phyloP scores from a whole-genome alignment of 2,797 vertebrate species.

The Lemur catta region DNA sequence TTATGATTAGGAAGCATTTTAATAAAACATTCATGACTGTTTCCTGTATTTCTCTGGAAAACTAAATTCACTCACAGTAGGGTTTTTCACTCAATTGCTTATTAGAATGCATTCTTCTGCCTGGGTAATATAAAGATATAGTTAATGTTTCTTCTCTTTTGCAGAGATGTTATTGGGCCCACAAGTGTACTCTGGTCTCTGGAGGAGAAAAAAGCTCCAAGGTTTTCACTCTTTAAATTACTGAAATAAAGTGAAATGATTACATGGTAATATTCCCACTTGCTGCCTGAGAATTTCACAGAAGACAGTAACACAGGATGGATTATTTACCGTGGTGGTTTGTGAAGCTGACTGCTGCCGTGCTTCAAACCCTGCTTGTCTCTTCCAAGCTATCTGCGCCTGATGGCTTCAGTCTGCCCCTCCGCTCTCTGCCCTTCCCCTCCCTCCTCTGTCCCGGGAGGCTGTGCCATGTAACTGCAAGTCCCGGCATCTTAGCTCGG shows the following conservation, averaged over 20 bases:
- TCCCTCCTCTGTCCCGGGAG: not conserved
- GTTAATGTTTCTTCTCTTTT: conserved; percentile 78
- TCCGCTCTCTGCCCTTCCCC: not conserved
- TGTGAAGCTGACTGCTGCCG: not conserved
- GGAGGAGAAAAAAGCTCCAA: conserved; percentile 57
- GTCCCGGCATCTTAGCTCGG: not conserved
- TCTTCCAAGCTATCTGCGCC: not conserved
- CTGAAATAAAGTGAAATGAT: conserved; percentile 57
- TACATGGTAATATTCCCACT: not conserved
- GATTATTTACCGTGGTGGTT: not conserved
- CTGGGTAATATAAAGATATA: conserved; percentile 67
- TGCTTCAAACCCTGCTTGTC: not conserved
- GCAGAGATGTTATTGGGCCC: conserved; percentile 74
- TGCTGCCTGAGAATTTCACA: conserved; percentile 11
- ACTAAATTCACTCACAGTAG: conserved; percentile 80
- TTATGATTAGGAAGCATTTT: conserved; percentile 66
- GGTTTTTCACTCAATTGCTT: conserved; percentile 64
- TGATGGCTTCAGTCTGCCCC: not conserved
- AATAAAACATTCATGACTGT: conserved; percentile 84
- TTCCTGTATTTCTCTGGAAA: conserved; percentile 80
- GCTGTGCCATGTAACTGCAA: not conserved
- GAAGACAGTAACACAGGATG: not conserved
- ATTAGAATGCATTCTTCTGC: conserved; percentile 65
- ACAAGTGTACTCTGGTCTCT: conserved; percentile 71
- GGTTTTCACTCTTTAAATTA: conserved; percentile 62